These are phyloP conservation scores for Aselliscus stoliczkanus DNA, from an alignment of 2,797 vertebrate species.

Conservation along the genomic window DNA sequence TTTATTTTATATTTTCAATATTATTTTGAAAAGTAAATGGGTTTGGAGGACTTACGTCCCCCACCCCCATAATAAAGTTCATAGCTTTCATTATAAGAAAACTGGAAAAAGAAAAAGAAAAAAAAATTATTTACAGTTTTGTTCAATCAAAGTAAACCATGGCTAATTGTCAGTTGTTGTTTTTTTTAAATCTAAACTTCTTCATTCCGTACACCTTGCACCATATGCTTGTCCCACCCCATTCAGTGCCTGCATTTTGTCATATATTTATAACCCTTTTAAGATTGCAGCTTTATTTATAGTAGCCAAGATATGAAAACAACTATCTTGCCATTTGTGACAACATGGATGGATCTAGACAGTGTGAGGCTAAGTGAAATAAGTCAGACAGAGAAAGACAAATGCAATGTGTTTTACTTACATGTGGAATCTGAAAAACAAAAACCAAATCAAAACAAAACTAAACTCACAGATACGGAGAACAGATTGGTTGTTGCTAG, in stretches of 20 bases:
- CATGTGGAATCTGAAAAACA: background rate
- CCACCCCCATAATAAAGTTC: background rate
- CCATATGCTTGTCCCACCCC: background rate
- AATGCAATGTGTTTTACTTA: background rate
- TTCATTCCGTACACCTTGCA: background rate
- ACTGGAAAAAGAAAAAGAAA: background rate
- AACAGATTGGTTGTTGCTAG: background rate
- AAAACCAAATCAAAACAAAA: background rate
- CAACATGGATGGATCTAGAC: no score
- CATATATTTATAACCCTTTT: background rate
- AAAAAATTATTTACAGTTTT: background rate
- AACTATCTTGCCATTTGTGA: no score
- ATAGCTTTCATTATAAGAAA: background rate
- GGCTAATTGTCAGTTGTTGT: background rate
- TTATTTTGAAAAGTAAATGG: conserved; percentile 17
- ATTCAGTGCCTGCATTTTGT: background rate
- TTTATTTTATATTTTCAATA: conserved; percentile 8
- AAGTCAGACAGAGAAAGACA: no score
- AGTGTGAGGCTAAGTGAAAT: no score
- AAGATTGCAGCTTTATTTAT: background rate
- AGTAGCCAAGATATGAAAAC: background rate
- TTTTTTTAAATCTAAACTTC: background rate
- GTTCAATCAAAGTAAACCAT: background rate
- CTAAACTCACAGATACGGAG: background rate
- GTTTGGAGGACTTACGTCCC: background rate